Conservation (phyloP, 2,113 vertebrate genomes). For the Tachysurus fulvidraco region DNA sequence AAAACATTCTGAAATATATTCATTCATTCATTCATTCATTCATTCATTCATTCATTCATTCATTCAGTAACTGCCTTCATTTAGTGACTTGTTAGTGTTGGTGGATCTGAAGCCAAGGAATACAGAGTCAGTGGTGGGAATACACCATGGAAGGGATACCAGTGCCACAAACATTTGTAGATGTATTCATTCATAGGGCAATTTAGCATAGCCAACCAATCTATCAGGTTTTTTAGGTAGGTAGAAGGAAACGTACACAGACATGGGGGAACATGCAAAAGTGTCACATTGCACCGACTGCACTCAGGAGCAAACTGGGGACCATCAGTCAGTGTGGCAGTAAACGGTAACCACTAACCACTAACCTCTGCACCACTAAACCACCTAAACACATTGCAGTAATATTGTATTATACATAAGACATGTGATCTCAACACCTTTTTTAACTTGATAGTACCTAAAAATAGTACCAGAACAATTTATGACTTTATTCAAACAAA, state of each 20-base stretch:
- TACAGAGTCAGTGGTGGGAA: not conserved
- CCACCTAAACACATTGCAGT: not conserved
- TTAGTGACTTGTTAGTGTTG: not conserved
- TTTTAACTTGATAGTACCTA: not conserved
- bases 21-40: not conserved
- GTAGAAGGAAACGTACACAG: not conserved
- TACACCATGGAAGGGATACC: not conserved
- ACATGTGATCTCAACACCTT: not conserved
- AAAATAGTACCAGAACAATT: not conserved
- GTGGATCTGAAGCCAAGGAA: not conserved
- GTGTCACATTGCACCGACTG: not conserved
- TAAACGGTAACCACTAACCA: too few relatives aligned
- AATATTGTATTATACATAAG: not conserved
- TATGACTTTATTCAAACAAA: not conserved
- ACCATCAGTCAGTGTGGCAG: not conserved
- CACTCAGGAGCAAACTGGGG: not conserved
- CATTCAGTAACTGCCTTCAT: not conserved
- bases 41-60: slow-evolving; percentile 12
- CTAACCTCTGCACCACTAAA: not conserved
- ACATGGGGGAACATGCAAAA: not conserved
- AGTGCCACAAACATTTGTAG: not conserved
- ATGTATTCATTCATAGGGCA: not conserved
- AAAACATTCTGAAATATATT: too few relatives aligned
- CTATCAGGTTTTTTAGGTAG: not conserved
- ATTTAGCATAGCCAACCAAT: not conserved